Evolutionary conservation across 2,113 vertebrate genomes (phyloP).

Genomic region (Podiceps cristatus): DNA sequence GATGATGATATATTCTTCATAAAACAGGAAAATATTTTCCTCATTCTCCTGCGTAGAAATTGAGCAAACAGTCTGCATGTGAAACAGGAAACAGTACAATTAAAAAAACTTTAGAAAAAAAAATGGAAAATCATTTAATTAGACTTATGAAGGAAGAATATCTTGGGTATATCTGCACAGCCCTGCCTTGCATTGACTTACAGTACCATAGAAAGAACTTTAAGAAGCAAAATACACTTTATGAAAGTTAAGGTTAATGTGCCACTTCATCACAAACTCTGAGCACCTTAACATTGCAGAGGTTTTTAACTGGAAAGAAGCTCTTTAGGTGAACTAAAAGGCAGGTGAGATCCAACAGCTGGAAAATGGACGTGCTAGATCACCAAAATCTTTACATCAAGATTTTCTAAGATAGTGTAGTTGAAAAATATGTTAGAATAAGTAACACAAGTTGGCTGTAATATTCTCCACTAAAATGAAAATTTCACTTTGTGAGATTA

Average conservation of each 20-base stretch:
- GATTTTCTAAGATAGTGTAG: background rate
- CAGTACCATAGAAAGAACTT: background rate
- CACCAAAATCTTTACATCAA: background rate
- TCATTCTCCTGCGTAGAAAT: background rate
- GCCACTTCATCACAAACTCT: background rate
- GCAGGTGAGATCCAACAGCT: background rate
- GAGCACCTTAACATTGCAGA: background rate
- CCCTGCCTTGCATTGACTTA: background rate
- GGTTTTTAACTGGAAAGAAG: background rate
- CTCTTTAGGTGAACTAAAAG: background rate
- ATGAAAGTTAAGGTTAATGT: background rate
- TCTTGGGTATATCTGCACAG: background rate
- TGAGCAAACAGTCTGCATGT: background rate
- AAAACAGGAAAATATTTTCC: background rate
- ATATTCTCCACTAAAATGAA: background rate
- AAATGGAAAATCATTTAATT: background rate
- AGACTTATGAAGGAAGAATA: background rate
- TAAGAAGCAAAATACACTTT: background rate
- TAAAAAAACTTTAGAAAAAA: background rate
- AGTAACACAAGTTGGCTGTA: background rate
- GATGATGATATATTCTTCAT: background rate
- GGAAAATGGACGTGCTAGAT: background rate
- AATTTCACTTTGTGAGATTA: background rate
- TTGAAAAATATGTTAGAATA: background rate
- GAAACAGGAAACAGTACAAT: background rate